Conservation (phyloP, 2,888 invertebrate genomes). For the Stenolophus ochropezus region DNA sequence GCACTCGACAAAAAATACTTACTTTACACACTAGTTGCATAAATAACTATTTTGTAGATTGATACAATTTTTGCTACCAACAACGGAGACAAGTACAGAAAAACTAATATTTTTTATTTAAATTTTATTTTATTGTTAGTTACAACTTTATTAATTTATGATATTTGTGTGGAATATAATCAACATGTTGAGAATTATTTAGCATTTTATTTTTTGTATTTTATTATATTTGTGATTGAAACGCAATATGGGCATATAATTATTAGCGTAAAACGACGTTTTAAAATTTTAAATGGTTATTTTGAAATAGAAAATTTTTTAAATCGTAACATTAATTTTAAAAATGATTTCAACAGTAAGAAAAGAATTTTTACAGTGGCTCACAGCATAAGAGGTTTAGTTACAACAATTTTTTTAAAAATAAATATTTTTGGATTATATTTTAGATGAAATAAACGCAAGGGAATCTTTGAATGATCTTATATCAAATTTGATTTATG, state of each 20-base stretch:
- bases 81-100: background rate
- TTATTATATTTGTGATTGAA: conserved; percentile 50
- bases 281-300: conserved; percentile 46
- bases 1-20: too few relatives aligned
- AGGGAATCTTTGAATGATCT: background rate
- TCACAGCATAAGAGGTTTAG: background rate
- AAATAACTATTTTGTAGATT: too few relatives aligned
- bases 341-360: too few relatives aligned
- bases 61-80: conserved; percentile 32
- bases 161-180: background rate
- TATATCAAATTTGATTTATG: conserved; percentile 34
- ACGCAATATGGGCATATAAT: conserved; percentile 46
- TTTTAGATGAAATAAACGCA: background rate
- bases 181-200: conserved; percentile 14
- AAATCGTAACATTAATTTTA: background rate
- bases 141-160: conserved; percentile 16
- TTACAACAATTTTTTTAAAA: too few relatives aligned
- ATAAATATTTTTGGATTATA: too few relatives aligned
- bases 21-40: too few relatives aligned
- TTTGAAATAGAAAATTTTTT: conserved; percentile 30
- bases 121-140: conserved; percentile 33
- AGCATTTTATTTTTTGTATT: conserved; percentile 26
- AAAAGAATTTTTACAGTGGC: background rate
- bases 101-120: conserved; percentile 5
- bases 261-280: conserved; percentile 40